Evolutionary conservation across 2,797 vertebrate genomes (phyloP).

Genomic region (Rhynchonycteris naso): DNA sequence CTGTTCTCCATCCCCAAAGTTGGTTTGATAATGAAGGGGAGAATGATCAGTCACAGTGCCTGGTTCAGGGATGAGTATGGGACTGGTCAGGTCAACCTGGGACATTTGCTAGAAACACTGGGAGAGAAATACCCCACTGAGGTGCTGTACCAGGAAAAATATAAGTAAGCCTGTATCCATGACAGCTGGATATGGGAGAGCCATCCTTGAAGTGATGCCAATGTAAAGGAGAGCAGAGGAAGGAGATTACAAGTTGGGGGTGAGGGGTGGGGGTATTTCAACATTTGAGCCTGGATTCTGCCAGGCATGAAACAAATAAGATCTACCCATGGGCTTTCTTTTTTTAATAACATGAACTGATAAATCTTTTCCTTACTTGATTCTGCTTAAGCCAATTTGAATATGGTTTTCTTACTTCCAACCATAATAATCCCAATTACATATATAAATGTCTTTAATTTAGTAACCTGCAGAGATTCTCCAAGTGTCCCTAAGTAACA

Average conservation of each 20-base stretch:
- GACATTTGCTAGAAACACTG: not conserved
- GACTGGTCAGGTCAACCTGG: not conserved
- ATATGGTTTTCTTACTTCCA: not conserved
- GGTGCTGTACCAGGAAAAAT: not conserved
- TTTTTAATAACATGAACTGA: not conserved
- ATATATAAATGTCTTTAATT: not conserved
- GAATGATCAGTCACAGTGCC: not conserved
- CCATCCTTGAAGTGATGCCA: not conserved
- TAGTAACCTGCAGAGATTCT: not conserved
- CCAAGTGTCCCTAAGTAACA: not conserved
- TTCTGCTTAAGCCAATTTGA: not conserved
- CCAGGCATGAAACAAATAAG: not conserved
- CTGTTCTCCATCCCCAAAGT: not conserved
- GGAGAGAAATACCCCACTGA: not conserved
- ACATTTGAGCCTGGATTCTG: not conserved
- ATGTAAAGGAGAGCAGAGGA: not conserved
- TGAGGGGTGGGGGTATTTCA: not conserved
- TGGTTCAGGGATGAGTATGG: not conserved
- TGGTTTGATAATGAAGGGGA: not conserved
- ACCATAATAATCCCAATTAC: not conserved
- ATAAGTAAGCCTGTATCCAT: not conserved
- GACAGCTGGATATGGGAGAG: not conserved
- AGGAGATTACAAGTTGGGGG: fast-evolving
- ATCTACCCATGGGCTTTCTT: not conserved
- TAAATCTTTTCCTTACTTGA: not conserved